Evolutionary conservation across 2,113 vertebrate genomes (phyloP).

Genomic region (Isichthys henryi): DNA sequence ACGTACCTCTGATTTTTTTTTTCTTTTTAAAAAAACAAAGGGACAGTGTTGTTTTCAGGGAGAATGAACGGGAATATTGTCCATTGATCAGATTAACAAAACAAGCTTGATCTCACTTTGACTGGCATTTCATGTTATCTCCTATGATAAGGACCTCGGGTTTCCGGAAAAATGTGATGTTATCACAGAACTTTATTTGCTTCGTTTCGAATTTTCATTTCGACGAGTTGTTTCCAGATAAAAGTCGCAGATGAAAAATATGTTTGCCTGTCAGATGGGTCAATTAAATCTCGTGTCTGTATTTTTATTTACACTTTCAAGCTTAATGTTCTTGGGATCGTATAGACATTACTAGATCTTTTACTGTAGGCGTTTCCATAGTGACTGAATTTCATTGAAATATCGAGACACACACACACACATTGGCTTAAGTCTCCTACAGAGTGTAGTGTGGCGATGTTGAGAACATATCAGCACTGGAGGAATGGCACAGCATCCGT

Average conservation of each 20-base stretch:
- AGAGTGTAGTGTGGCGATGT: background rate
- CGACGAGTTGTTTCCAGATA: background rate
- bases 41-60: background rate
- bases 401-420: background rate
- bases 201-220: background rate
- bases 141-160: background rate
- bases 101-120: background rate
- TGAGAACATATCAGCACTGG: background rate
- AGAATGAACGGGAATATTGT: background rate
- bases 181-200: background rate
- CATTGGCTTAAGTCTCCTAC: background rate
- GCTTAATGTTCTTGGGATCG: background rate
- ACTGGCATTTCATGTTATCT: background rate
- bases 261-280: background rate
- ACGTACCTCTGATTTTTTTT: background rate
- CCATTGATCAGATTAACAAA: background rate
- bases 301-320: background rate
- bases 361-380: conserved; percentile 8
- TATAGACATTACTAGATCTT: background rate
- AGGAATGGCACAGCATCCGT: background rate
- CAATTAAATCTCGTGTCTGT: background rate
- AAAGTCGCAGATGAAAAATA: background rate
- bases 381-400: background rate
- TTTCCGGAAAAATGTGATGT: background rate
- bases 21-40: background rate